A percentile compares a stretch with the other conserved stretches of the same genome.
Conservation (phyloP, 1,140 invertebrate species). For the Papilio glaucus region DNA sequence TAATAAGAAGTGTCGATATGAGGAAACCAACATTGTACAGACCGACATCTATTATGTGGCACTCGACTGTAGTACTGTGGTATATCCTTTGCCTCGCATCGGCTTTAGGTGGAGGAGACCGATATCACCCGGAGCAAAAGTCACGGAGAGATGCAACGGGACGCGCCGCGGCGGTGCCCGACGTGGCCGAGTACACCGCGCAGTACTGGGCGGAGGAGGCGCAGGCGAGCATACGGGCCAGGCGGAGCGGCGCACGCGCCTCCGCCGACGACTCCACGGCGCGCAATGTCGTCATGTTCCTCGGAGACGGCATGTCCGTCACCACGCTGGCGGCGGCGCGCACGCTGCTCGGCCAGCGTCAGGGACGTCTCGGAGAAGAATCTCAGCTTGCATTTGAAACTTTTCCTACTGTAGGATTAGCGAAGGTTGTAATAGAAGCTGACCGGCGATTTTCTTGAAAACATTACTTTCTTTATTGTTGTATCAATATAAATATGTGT, state of each 20-base stretch:
- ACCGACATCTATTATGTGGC: neutral
- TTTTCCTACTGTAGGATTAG: conserved; percentile 88
- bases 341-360: conserved; percentile 86
- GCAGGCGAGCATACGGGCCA: conserved; percentile 42
- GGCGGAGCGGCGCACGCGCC: conserved; percentile 23
- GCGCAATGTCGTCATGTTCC: conserved; percentile 89
- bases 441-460: neutral
- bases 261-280: conserved; percentile 70
- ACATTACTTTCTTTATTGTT: neutral
- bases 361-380: conserved; percentile 86
- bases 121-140: conserved; percentile 46
- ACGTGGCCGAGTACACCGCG: conserved; percentile 43
- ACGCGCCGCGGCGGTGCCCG: neutral
- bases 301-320: conserved; percentile 91
- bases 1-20: neutral
- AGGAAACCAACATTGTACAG: neutral
- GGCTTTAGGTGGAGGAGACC: conserved; percentile 41
- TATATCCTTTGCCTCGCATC: neutral
- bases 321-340: conserved; percentile 88
- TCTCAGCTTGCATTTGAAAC: conserved; percentile 87
- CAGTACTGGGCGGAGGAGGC: conserved; percentile 54
- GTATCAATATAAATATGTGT: neutral
- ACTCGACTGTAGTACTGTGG: neutral
- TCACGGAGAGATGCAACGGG: neutral
- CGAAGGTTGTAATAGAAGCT: conserved; percentile 86